A percentile compares a stretch with the other conserved stretches of the same genome.
These are phyloP conservation scores for Macrosteles quadrilineatus DNA, from an alignment of 1,140 invertebrate species.

Conservation along the genomic window DNA sequence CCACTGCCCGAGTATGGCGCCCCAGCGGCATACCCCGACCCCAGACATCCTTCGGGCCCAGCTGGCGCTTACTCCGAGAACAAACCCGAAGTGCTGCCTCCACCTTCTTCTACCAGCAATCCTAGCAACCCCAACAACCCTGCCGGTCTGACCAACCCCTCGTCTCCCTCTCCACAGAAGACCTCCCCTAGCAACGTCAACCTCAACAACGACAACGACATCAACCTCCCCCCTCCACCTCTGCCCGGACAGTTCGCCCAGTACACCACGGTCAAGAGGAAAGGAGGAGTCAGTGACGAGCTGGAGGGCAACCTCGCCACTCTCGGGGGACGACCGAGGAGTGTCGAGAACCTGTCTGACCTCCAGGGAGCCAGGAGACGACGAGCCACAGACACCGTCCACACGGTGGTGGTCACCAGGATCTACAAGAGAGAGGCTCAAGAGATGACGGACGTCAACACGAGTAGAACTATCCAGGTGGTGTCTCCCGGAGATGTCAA, in stretches of 20 bases:
- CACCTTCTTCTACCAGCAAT: conserved; percentile 63
- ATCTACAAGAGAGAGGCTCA: conserved; percentile 85
- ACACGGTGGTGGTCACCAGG: conserved; percentile 59
- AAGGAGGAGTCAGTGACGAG: conserved; percentile 67
- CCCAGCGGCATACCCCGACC: conserved; percentile 57
- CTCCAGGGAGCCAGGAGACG: conserved; percentile 68
- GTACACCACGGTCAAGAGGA: conserved; percentile 82
- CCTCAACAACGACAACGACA: conserved; percentile 61
- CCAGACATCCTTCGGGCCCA: conserved; percentile 76
- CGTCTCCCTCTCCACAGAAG: conserved; percentile 64
- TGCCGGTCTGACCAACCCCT: conserved; percentile 43
- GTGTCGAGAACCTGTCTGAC: conserved; percentile 71
- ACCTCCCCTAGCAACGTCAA: conserved; percentile 35
- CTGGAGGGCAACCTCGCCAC: conserved; percentile 70
- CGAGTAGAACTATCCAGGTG: conserved; percentile 86
- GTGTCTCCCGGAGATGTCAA: conserved; percentile 93
- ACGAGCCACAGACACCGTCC: conserved; percentile 53
- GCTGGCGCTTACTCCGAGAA: conserved; percentile 79
- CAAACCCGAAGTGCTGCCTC: conserved; percentile 74
- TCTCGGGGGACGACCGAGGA: conserved; percentile 78
- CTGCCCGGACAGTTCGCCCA: conserved; percentile 68
- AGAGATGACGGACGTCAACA: conserved; percentile 93
- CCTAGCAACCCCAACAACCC: too few relatives aligned
- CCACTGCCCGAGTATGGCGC: conserved; percentile 49
- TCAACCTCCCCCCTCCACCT: conserved; percentile 77